Evolutionary conservation across 2,113 vertebrate genomes (phyloP), one percentile per base, ranked within the genome.

Genomic region (Marmota flaviventris): DNA sequence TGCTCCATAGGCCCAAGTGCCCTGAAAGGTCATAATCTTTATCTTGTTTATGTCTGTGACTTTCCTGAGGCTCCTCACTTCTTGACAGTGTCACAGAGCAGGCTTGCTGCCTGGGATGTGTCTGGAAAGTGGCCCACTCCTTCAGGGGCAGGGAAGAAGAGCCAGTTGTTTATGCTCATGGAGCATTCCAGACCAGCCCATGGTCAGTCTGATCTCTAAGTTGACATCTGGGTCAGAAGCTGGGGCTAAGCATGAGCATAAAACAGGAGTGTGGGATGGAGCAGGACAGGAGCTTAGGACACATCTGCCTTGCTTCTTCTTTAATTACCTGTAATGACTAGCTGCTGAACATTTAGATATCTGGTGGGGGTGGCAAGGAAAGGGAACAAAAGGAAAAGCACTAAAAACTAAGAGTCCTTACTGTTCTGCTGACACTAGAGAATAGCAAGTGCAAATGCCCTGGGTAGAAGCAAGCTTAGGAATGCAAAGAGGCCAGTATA

Each of bases 11-110:
- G 58, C 91, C 84, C 67, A 37, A 94, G 86, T 48, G 85, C 77
- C 92, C 92, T 83, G 12, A 56, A 48, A 96, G 76, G 90, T 93
- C 95, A 96, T 73, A 85, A 83, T 78, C 92, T 96, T 97, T 97
- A 97, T 98, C 97, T 98, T 98, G 97, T 98, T 98, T 98, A 98
- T 98, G 97, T 98, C 97, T 98, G 89, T 92, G 96, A 85, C 82
- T 97, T 96, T 93, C 76, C 97, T 83, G 94, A 91, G 85, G 85
- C 72, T 97, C 56, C 48, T 97, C 76, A 42, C 61, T 56, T 98
- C 97, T 98, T 98, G 98, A 98, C 94, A 98, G 88, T 98, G 96
- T 98, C 98, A 97, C 53, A 96, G 91, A 92, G 70, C 95, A 98
- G 98, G 98, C 94, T 95, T 83, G 67, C 79, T 95, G 85, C 85